Base-by-base conservation (phyloP, 2,113 vertebrate genomes). In the Pygathrix nemaeus region DNA sequence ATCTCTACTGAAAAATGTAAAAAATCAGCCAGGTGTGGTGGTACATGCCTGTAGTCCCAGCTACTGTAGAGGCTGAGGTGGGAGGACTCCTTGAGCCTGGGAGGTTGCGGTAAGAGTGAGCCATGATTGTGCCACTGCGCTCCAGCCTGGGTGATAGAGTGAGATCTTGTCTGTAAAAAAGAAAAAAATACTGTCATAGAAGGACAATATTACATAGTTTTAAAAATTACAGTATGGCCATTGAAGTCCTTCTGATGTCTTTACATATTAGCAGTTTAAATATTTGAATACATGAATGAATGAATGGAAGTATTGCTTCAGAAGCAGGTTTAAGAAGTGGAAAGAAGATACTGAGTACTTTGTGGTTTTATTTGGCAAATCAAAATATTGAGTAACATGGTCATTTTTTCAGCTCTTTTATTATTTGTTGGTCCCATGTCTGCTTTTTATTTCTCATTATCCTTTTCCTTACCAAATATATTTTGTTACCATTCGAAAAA, bases 401-500 rank as follows among this genome's bases (percentile, higher is more conserved):
- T 59, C 30, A 25, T 78, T 93, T 93, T 95, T 95, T 87, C 59
- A 90, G 8, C 52, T 48, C 88, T 83, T 96, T 93, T 4, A 73
- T 78, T 93, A 92, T 87, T 94, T 81, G 30, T 48, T 75, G 8
- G 55, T 90, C 18, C 2, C 18, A 5, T 68, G 40, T 91, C 18
- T 94, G 11, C 84, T 81, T 97, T 92, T 95, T 59, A 16, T 89
- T 86, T 86, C 80, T 92, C 84, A 52, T 85, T 93, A 76, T 85
- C 43, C 21, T 86, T 92, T 94, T 76, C 61, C 43, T 64, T 87
- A 70, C 61, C 82, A 52, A 85, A 55, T 96, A 68, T 66, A 64
- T 89, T 96, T 97, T 84, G 83, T 88, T 70, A 76, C 78, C 80
- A 94, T 93, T 92, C 72, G 35, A 78, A 59, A 95, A 84, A 92